Base-by-base conservation (phyloP, 2,888 invertebrate genomes). In the Drosophila hamatofila region DNA sequence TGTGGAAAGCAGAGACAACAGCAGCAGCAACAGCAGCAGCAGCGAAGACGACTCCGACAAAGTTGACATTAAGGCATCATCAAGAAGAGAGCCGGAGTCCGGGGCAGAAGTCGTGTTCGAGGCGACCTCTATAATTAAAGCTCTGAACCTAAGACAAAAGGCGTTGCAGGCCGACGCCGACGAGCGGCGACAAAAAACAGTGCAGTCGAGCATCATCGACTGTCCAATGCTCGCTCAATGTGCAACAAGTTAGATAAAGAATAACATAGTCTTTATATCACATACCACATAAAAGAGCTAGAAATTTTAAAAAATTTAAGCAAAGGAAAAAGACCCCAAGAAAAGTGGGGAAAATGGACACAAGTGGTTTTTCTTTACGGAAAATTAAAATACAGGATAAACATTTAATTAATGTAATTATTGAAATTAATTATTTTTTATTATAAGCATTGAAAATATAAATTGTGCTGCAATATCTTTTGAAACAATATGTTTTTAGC, bases 61-160 rank as follows among this genome's bases (percentile, higher is more conserved):
- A 74, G 84, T 82, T 82, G 85, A 83, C 86, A 86, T 68, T 66
- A 73, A 72, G 65, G 74, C 79, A 83, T 81, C 86, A 79, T 56
- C 72, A 67, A 59, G 54, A 16, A 27, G 27, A 60, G 44, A 46
- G 46, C 25, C 14, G 46, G 27, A 42, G 21, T 42, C 58, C 16
- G 27, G 42, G 44, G 39, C 35, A 25, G 51, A 51, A 41, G 49
- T 39, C 52, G 37, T 49, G 33, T 46, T 51, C 42, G 69, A 39
- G 55, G 52, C 82, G 82, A 89, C 72, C 88, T 89, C 84, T 81
- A 89, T 88, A 89, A 88, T 88, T 88, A 88, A 89, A 79, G 77
- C 78, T 42, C 72, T 72, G 72, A 81, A 82, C 73, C 81, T 78
- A 68, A 54, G 64, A 62, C 78, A 77, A 78, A 83, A 72, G 71